Percentiles rank a stretch among this genome's conserved stretches.
phyloP scores from a whole-genome alignment of 2,113 vertebrate species.

The Dryoscopus gambensis region DNA sequence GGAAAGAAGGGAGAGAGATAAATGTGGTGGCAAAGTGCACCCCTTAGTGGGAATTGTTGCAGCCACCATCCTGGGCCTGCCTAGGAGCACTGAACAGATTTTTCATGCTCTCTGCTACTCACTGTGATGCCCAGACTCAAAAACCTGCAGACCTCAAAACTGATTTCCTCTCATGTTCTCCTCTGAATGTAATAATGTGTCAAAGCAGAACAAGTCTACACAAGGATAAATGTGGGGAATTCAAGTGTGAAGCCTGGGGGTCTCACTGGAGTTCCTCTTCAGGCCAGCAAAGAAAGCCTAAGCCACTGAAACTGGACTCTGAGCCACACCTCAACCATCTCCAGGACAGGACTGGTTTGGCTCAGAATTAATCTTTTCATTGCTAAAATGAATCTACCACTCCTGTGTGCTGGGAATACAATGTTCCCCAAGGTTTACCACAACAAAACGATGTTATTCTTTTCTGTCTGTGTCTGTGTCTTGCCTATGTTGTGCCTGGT shows the following conservation, averaged over 20 bases:
- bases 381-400: neutral
- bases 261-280: neutral
- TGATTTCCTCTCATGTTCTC: neutral
- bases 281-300: neutral
- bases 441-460: rapidly evolving
- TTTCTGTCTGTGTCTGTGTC: neutral
- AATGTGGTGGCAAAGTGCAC: neutral
- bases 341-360: neutral
- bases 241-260: neutral
- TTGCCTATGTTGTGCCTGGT: neutral
- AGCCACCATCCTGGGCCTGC: rapidly evolving
- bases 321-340: neutral
- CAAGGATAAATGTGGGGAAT: neutral
- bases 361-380: neutral
- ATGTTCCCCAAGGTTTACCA: neutral
- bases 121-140: neutral
- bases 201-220: neutral
- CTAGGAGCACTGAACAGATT: neutral
- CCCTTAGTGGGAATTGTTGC: neutral
- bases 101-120: neutral
- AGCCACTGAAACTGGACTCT: neutral
- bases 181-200: neutral
- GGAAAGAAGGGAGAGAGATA: neutral
- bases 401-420: neutral
- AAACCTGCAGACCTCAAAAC: neutral